These are phyloP conservation scores for Indicator maculatus DNA, from an alignment of 2,113 vertebrate species.

Conservation along the genomic window DNA sequence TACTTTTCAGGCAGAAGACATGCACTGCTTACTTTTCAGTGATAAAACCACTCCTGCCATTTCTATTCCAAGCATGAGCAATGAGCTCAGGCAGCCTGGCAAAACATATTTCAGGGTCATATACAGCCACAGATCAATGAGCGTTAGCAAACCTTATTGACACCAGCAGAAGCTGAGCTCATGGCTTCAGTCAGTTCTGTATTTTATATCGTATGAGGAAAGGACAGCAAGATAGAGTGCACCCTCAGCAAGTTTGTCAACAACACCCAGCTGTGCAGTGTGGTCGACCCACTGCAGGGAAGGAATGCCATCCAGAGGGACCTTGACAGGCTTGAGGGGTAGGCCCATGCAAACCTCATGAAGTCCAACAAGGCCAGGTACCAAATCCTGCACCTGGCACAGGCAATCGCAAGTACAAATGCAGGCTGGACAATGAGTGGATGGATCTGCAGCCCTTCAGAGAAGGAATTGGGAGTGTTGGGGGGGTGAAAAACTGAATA, in stretches of 20 bases:
- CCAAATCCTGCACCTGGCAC: no score
- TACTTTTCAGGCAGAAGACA: neutral
- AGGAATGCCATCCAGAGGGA: neutral
- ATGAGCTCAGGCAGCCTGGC: neutral
- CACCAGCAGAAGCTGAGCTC: neutral
- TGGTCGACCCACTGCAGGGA: neutral
- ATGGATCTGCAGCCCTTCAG: no score
- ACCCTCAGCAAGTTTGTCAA: neutral
- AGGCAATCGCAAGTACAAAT: no score
- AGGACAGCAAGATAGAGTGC: neutral
- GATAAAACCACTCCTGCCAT: neutral
- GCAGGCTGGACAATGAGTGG: no score
- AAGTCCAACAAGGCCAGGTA: neutral
- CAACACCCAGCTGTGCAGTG: neutral
- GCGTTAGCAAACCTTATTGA: neutral
- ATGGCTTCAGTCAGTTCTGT: neutral
- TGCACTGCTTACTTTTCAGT: neutral
- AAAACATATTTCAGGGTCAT: neutral
- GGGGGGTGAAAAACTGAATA: no score
- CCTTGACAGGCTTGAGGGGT: no score
- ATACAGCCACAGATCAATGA: neutral
- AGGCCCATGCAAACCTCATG: neutral
- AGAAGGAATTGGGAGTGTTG: no score
- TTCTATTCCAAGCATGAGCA: slow-evolving; percentile 6
- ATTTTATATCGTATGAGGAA: neutral